Evolutionary conservation across 2,888 invertebrate species (phyloP).

Genomic region (Timema cristinae): DNA sequence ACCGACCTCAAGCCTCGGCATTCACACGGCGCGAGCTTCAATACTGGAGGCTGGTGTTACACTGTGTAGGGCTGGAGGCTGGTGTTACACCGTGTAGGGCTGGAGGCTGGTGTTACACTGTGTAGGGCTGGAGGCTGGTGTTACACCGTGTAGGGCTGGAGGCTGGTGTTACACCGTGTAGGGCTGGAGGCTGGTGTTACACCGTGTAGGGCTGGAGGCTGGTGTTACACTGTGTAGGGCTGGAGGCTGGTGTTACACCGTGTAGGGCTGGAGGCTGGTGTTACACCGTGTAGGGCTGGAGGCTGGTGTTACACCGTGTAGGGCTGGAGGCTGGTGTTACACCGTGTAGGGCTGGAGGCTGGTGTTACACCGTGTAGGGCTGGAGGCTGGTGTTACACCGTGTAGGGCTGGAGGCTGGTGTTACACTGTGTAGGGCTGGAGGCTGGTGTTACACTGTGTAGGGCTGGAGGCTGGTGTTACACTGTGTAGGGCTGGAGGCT

Average conservation of each 20-base stretch:
- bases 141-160: background rate
- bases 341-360: background rate
- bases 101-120: background rate
- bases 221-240: background rate
- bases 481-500: too few relatives aligned
- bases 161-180: background rate
- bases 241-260: background rate
- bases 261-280: background rate
- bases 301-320: background rate
- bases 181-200: background rate
- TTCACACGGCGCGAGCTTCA: slow-evolving; percentile 14
- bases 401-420: too few relatives aligned
- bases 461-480: too few relatives aligned
- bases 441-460: too few relatives aligned
- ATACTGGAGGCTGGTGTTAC: slow-evolving; percentile 12
- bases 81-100: too few relatives aligned
- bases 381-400: too few relatives aligned
- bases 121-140: background rate
- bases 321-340: background rate
- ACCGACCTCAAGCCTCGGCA: slow-evolving; percentile 19
- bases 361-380: background rate
- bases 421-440: too few relatives aligned
- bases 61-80: background rate
- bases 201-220: background rate
- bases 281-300: background rate